Evolutionary conservation across 1,140 invertebrate species (phyloP).

Genomic region (Frieseomelitta varia): DNA sequence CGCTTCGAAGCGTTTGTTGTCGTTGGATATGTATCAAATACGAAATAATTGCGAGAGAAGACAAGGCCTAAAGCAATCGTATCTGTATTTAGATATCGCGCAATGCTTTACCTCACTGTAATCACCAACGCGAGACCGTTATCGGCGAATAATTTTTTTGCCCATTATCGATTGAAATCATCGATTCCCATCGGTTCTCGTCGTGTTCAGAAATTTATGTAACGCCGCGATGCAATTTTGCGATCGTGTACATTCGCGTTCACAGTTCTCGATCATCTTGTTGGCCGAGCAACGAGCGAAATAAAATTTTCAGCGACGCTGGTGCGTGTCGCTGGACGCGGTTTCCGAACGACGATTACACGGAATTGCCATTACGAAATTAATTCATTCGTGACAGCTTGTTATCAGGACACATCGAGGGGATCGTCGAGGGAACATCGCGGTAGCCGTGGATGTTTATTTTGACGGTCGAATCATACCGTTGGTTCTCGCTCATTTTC

Average conservation of each 20-base stretch:
- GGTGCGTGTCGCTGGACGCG: neutral
- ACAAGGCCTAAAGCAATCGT: too few species aligned
- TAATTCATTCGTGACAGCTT: neutral
- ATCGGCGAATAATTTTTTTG: too few species aligned
- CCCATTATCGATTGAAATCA: neutral
- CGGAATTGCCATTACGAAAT: neutral
- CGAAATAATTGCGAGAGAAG: too few species aligned
- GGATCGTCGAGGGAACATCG: neutral
- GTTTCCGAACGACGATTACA: neutral
- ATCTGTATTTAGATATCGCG: too few species aligned
- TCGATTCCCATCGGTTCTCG: neutral
- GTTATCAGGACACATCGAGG: neutral
- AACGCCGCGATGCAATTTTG: too few species aligned
- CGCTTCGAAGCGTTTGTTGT: too few species aligned
- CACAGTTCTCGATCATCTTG: too few species aligned
- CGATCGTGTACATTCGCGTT: neutral
- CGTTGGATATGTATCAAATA: too few species aligned
- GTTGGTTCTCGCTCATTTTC: neutral
- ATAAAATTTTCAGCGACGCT: neutral
- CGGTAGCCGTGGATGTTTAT: neutral
- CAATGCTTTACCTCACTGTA: too few species aligned
- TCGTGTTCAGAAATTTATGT: slow-evolving; percentile 13
- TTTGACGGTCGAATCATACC: neutral
- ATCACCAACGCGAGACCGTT: too few species aligned
- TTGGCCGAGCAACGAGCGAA: neutral